These are phyloP conservation scores for Egretta garzetta DNA, from an alignment of 2,113 vertebrate species.

Conservation along the genomic window DNA sequence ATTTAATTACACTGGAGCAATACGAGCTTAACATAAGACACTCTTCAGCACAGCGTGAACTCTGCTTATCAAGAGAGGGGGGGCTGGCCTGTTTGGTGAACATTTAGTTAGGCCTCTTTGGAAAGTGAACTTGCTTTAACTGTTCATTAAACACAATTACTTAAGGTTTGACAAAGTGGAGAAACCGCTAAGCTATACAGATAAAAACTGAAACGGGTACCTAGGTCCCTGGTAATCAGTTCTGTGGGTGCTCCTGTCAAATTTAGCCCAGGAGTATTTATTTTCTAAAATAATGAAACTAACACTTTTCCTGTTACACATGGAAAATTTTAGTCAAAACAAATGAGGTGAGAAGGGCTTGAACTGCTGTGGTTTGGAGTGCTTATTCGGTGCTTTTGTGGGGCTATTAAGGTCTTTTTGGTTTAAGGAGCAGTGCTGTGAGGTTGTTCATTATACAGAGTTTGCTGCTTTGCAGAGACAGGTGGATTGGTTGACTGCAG, in stretches of 20 bases:
- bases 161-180: neutral
- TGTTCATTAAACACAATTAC: neutral
- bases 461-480: neutral
- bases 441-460: neutral
- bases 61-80: neutral
- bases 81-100: neutral
- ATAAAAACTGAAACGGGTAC: neutral
- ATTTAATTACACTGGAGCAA: neutral
- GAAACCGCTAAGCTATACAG: neutral
- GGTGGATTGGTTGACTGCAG: neutral
- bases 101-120: neutral
- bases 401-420: neutral
- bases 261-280: neutral
- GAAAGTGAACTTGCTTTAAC: neutral
- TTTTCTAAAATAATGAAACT: neutral
- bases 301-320: neutral
- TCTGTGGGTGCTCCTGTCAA: neutral
- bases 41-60: neutral
- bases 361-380: neutral
- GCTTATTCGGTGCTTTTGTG: neutral
- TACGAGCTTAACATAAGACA: neutral
- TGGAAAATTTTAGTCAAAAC: neutral
- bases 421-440: neutral
- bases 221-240: neutral
- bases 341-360: neutral